Conservation (phyloP, 2,888 invertebrate genomes). For the Eucera pruinosa region DNA sequence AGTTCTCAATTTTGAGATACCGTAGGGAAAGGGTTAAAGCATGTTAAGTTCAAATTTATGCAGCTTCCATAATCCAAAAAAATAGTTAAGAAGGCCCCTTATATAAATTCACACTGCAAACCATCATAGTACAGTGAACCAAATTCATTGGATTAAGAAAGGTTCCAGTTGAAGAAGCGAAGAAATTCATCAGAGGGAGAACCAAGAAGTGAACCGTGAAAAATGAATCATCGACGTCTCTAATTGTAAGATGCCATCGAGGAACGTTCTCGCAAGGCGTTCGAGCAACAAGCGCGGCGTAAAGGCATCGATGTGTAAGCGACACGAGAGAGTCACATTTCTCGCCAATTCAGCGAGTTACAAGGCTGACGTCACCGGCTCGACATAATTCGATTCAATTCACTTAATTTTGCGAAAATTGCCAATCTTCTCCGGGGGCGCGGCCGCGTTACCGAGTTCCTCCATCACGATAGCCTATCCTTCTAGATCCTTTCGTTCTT, state of each 20-base stretch:
- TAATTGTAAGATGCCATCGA: conserved; percentile 25
- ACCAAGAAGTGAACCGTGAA: conserved; percentile 8
- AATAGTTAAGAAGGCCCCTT: no score
- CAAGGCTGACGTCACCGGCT: conserved; percentile 81
- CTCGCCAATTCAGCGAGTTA: conserved; percentile 82
- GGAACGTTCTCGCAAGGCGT: conserved; percentile 19
- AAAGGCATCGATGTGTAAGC: conserved; percentile 64
- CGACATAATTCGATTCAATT: conserved; percentile 82
- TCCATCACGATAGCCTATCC: conserved; percentile 55
- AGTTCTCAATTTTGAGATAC: no score
- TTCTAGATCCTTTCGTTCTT: conserved; percentile 36
- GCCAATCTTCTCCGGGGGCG: conserved; percentile 78
- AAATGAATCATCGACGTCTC: conserved; percentile 27
- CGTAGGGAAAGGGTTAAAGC: no score
- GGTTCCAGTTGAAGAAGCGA: background rate
- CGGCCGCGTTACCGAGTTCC: conserved; percentile 63
- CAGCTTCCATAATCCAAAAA: no score
- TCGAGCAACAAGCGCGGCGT: conserved; percentile 30
- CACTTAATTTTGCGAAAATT: conserved; percentile 82
- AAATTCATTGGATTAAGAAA: background rate
- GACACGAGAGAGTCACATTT: conserved; percentile 74
- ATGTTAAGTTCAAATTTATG: no score
- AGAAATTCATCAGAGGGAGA: background rate
- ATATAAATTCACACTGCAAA: no score
- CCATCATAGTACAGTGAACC: no score